Evolutionary conservation across 2,113 vertebrate species (phyloP).

Genomic region (Ahaetulla prasina): DNA sequence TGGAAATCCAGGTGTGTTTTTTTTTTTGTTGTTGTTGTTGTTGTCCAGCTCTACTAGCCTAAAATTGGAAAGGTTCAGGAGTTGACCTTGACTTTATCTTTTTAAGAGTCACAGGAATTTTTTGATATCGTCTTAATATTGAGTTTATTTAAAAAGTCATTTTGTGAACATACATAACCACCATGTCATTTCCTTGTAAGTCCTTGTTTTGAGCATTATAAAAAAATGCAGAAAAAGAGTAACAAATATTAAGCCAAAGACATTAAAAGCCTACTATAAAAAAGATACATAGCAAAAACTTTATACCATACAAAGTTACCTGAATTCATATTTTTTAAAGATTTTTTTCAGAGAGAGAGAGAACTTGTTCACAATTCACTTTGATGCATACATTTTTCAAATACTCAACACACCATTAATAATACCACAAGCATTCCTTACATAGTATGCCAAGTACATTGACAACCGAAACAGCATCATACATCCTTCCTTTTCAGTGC

Average conservation of each 20-base stretch:
- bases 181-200: neutral
- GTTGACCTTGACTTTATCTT: neutral
- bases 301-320: neutral
- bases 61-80: neutral
- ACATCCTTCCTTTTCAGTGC: neutral
- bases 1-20: neutral
- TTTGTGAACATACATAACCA: neutral
- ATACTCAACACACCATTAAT: neutral
- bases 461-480: neutral
- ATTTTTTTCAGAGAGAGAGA: neutral
- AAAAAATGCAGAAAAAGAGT: too few species aligned
- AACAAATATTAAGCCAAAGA: neutral
- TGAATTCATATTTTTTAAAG: neutral
- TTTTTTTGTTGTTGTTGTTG: neutral
- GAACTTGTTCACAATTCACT: too few species aligned
- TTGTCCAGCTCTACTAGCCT: neutral
- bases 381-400: too few species aligned
- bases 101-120: neutral
- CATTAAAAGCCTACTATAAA: neutral
- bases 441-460: neutral
- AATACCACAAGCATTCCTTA: neutral
- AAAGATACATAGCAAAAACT: neutral
- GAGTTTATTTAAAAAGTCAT: neutral
- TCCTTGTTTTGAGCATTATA: neutral
- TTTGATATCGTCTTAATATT: neutral